Conservation (phyloP, 2,888 invertebrate species). For the Eupithecia pulchellata region DNA sequence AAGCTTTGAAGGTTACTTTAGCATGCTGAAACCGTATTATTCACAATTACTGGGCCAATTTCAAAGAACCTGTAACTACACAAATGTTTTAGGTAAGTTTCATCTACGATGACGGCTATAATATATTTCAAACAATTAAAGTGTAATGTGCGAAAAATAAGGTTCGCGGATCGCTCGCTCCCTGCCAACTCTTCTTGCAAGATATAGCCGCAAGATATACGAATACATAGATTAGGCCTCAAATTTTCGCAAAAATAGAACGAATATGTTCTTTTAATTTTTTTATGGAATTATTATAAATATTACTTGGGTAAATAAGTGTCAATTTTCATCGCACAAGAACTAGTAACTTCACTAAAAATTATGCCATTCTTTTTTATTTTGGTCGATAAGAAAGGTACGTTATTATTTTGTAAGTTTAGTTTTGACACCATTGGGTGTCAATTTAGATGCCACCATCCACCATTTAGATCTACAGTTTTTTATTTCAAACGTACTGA, state of each 20-base stretch:
- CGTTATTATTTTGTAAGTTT: neutral
- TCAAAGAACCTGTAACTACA: conserved; percentile 32
- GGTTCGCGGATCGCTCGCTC: conserved; percentile 68
- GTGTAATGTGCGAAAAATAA: conserved; percentile 83
- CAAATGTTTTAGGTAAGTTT: conserved; percentile 60
- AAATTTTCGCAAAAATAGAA: neutral
- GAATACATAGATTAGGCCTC: conserved; percentile 15
- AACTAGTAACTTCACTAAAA: neutral
- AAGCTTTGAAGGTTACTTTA: neutral
- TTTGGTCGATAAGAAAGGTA: neutral
- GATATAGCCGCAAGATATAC: conserved; percentile 25
- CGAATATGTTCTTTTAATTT: neutral
- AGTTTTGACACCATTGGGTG: too few relatives aligned
- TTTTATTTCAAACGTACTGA: neutral
- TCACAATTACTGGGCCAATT: conserved; percentile 24
- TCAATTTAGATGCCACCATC: too few relatives aligned
- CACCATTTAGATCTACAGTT: too few relatives aligned
- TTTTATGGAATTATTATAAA: too few relatives aligned
- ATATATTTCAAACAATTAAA: conserved; percentile 81
- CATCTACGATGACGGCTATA: conserved; percentile 64
- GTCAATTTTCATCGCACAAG: neutral
- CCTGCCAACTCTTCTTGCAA: conserved; percentile 47
- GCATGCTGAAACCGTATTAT: conserved; percentile 23
- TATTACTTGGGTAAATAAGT: too few relatives aligned
- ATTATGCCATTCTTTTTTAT: neutral